Evolutionary conservation across 2,888 invertebrate genomes (phyloP), one percentile per base, ranked within the genome.

Genomic region (Caenorhabditis auriculariae): DNA sequence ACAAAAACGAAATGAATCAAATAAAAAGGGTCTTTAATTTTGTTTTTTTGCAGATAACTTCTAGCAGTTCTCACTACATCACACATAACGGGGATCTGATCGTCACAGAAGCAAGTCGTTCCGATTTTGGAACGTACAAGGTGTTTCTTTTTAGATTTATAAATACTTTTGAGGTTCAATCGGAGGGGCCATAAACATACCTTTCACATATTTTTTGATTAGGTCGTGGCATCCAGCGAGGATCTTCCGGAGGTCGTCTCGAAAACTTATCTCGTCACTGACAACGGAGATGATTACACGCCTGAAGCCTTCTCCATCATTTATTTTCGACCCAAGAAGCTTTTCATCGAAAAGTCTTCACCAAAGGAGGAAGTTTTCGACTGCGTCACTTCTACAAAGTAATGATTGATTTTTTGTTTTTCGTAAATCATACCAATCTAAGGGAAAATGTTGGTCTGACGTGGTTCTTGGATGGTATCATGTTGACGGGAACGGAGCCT

Each of bases 21-120:
- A n/a, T n/a, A n/a, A n/a, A n/a, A n/a, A n/a, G n/a, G n/a, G n/a
- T n/a, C n/a, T n/a, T n/a, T n/a, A n/a, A n/a, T n/a, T n/a, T n/a
- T n/a, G n/a, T 49, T 42, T 41, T 28, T 19, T 63, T 69, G 38
- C 60, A 73, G 73, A 59, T 74, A 37, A 54, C 61, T 41, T 56
- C 72, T 38, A 69, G 75, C 53, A 64, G 59, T 4, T 55, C 71
- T 19, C 71, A 72, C 54, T 75, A 65, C 54, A 59, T 77, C 37
- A 68, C 77, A 19, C 42, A 57, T 9, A 53, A 60, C 21, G 77
- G 77, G 15, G 72, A 75, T 60, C 53, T 77, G n/a, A 62, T 76
- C 5, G 65, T 76, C 37, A 58, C 69, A 9, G 60, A 60, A 32
- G 67, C 64, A 17, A 54, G 42, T 23, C 38, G 50, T 23, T 50